Base-by-base conservation (phyloP, 1,140 invertebrate genomes). In the Drusus annulatus region DNA sequence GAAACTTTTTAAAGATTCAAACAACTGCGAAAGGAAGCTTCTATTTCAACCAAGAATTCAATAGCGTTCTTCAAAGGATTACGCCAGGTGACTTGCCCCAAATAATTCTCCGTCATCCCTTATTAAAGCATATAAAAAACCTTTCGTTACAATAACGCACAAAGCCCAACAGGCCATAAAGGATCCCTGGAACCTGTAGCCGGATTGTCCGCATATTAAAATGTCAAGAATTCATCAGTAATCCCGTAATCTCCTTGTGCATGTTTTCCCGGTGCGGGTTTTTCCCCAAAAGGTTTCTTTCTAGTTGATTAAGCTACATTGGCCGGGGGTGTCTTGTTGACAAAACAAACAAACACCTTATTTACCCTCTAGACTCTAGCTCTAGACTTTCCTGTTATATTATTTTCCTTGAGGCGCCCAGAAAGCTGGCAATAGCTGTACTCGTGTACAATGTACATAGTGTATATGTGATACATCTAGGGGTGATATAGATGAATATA, bases 241-340 rank as follows among this genome's bases (percentile, higher is more conserved):
- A 60, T 60, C 58, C 58, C 0, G 3, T 25, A 60, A 60, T 17
- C n/a, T 21, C 36, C 36, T 10, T 45, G 36, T 45, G 36, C 36
- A 45, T 45, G 36, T 45, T 45, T 60, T 23, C 6, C 10, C 8
- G 58, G 58, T 60, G 58, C 58, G 58, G 21, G 58, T 60, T 21
- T 60, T 60, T 5, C 58, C n/a, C 23, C 0, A 50, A 68, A 68
- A n/a, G 17, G 15, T 36, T 45, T 36, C 31, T 68, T 36, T 36
- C 63, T 23, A 36, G 28, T 68, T 68, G 63, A 68, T 68, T 68
- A 68, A 68, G 63, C 63, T 31, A 68, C 63, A 16, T 8, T 45
- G 36, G 36, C 36, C 13, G 7, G 62, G 62, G 28, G 23, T n/a
- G 63, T 50, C 63, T 68, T 68, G 63, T 68, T 68, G 63, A 68